Percentiles rank a stretch among this genome's conserved stretches.
These are phyloP conservation scores for Ptyas mucosa DNA, from an alignment of 2,113 vertebrate species.

Conservation along the genomic window DNA sequence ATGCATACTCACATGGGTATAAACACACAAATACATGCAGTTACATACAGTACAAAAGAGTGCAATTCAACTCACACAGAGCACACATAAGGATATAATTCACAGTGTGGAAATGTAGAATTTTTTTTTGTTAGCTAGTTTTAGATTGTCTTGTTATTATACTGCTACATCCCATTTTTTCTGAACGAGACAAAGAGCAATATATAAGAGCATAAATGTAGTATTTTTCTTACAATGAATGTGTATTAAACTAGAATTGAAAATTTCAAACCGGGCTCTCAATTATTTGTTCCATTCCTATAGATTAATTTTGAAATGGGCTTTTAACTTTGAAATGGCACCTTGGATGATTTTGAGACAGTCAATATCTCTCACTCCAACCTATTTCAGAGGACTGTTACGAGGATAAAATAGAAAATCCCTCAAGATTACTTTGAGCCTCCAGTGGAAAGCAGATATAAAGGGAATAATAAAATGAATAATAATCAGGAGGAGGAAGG, in stretches of 20 bases:
- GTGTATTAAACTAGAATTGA: not conserved
- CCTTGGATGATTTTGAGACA: not conserved
- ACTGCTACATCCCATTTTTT: not conserved
- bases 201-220: not conserved
- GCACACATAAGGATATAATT: not conserved
- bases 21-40: not conserved
- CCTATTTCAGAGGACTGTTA: not conserved
- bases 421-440: not conserved
- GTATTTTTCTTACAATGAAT: not conserved
- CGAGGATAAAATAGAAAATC: not conserved
- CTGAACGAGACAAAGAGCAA: not conserved
- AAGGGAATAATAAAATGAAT: not conserved
- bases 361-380: not conserved
- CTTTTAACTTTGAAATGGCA: not conserved
- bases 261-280: not conserved
- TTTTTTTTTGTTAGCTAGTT: not conserved
- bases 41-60: not conserved
- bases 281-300: not conserved
- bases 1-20: not conserved
- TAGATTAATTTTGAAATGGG: not conserved
- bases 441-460: not conserved
- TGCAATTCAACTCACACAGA: not conserved
- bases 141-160: not conserved
- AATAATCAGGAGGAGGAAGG: not conserved
- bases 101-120: not conserved